phyloP scores from a whole-genome alignment of 2,888 invertebrate species.

The Meliscaeva auricollis region DNA sequence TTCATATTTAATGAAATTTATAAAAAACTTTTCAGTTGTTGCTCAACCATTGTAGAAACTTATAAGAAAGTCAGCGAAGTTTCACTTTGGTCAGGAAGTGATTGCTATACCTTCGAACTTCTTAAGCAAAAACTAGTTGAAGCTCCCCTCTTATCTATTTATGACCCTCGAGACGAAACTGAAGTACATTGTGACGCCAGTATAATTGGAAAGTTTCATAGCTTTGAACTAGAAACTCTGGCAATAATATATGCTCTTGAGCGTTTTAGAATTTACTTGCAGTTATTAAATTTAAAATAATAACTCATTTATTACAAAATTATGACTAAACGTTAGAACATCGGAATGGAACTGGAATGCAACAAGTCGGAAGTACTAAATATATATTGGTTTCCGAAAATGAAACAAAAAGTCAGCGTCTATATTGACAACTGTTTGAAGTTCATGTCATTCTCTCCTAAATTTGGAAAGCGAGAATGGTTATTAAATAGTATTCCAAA shows the following conservation, averaged over 20 bases:
- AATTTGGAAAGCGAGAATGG: too few species aligned
- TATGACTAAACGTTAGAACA: neutral
- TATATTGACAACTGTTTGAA: neutral
- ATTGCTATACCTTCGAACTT: neutral
- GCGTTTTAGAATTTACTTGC: slow-evolving; percentile 70
- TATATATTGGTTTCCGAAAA: neutral
- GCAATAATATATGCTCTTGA: slow-evolving; percentile 77
- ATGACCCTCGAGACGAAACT: neutral
- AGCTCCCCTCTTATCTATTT: neutral
- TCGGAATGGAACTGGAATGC: neutral
- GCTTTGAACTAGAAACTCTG: slow-evolving; percentile 78
- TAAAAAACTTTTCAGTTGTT: neutral
- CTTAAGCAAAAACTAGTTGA: neutral
- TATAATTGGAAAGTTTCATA: slow-evolving; percentile 74
- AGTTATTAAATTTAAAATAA: too few species aligned
- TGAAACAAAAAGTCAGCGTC: neutral
- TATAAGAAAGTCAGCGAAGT: neutral
- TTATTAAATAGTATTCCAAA: too few species aligned
- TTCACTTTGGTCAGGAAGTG: neutral
- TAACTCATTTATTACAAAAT: neutral
- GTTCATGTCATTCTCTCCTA: too few species aligned
- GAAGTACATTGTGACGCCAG: slow-evolving; percentile 17
- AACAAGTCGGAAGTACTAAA: neutral
- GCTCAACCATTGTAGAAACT: slow-evolving; percentile 8
- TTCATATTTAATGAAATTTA: slow-evolving; percentile 13